phyloP scores from a whole-genome alignment of 2,797 vertebrate species.

The Coendou prehensilis region DNA sequence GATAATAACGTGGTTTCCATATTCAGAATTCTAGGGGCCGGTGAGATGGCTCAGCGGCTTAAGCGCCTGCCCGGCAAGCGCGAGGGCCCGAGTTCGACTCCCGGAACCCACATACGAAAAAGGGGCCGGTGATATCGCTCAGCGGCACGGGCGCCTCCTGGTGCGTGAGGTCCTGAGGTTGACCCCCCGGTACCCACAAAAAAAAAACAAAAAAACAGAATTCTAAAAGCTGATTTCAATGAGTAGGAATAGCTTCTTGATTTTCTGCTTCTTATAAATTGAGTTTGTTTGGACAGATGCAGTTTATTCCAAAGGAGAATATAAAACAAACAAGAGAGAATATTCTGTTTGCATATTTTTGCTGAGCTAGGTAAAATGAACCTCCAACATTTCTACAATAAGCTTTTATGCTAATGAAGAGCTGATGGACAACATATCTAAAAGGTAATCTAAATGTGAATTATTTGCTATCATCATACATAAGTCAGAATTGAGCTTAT shows the following conservation, averaged over 20 bases:
- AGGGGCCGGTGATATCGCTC: too few species aligned
- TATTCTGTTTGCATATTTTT: conserved; percentile 29
- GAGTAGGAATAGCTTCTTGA: background rate
- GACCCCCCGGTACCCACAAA: too few species aligned
- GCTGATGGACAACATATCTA: conserved; percentile 10
- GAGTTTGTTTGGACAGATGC: conserved; percentile 65
- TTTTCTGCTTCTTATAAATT: conserved; percentile 69
- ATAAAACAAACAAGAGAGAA: conserved; percentile 53
- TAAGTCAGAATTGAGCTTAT: conserved; percentile 56
- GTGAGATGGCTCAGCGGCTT: too few species aligned
- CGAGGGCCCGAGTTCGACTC: too few species aligned
- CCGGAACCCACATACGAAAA: too few species aligned
- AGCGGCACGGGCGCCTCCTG: too few species aligned
- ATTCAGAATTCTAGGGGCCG: conserved; percentile 67
- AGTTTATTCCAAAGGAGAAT: conserved; percentile 35
- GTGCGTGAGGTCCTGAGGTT: too few species aligned
- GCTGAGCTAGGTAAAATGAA: conserved; percentile 55
- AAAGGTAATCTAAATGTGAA: conserved; percentile 59
- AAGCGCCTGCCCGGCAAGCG: too few species aligned
- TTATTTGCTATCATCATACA: conserved; percentile 35
- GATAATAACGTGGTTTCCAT: conserved; percentile 50
- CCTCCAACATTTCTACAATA: background rate
- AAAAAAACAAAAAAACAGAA: too few species aligned
- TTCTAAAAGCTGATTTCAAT: conserved; percentile 56
- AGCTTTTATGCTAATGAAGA: conserved; percentile 66